A percentile compares a stretch with the other conserved stretches of the same genome.
These are phyloP conservation scores for Barbus barbus DNA, from an alignment of 2,113 vertebrate genomes.

Conservation along the genomic window DNA sequence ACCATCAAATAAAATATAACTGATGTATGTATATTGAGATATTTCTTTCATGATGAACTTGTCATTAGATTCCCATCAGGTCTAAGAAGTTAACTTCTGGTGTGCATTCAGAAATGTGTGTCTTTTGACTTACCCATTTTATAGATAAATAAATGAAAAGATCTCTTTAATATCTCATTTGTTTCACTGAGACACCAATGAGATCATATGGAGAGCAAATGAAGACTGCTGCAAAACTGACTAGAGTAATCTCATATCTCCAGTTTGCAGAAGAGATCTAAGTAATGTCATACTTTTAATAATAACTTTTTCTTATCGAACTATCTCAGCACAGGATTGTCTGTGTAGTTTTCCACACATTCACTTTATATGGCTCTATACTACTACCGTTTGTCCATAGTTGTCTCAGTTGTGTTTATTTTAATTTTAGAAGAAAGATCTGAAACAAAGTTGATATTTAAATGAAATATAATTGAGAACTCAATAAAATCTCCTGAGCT, in stretches of 20 bases:
- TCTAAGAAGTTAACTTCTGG: neutral
- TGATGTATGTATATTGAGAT: neutral
- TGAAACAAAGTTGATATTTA: neutral
- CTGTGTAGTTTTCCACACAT: neutral
- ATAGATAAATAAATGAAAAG: neutral
- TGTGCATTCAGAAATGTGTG: neutral
- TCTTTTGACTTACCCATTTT: neutral
- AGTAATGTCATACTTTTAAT: neutral
- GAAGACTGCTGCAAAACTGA: neutral
- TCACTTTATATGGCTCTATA: too few relatives aligned
- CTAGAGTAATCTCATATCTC: neutral
- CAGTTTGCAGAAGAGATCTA: neutral
- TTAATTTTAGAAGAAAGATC: neutral
- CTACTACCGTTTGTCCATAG: neutral
- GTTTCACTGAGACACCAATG: neutral
- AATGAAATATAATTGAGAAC: neutral
- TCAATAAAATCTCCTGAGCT: neutral
- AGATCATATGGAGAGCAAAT: neutral
- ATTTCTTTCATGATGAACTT: neutral
- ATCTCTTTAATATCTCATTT: neutral
- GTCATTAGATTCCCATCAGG: neutral
- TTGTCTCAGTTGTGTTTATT: neutral
- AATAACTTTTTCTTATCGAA: neutral
- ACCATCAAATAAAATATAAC: neutral
- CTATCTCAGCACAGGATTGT: neutral